Evolutionary conservation across 2,797 vertebrate species (phyloP).

Genomic region (Bufotes viridis): DNA sequence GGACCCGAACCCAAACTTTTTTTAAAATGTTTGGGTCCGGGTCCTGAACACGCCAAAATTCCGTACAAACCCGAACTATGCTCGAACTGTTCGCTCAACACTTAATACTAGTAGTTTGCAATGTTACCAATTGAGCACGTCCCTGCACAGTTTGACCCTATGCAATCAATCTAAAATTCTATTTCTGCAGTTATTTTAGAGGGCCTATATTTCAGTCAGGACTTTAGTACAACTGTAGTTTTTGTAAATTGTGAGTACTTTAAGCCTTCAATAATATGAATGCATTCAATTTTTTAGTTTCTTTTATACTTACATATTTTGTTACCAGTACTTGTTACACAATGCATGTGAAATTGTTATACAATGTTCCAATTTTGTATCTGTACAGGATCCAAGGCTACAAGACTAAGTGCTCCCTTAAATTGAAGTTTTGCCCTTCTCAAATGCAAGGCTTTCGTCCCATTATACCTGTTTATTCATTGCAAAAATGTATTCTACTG

Average conservation of each 20-base stretch:
- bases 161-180: background rate
- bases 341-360: background rate
- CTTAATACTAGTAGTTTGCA: no score
- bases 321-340: background rate
- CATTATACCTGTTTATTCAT: background rate
- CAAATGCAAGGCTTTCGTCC: background rate
- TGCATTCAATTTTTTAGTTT: background rate
- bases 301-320: background rate
- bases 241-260: background rate
- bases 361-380: background rate
- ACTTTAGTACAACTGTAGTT: background rate
- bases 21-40: no score
- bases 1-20: no score
- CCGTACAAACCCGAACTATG: no score
- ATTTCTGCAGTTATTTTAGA: background rate
- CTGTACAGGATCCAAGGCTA: background rate
- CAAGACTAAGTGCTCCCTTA: background rate
- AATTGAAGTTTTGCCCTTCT: background rate
- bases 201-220: background rate
- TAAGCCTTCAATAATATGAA: background rate
- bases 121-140: no score
- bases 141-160: no score
- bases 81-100: no score
- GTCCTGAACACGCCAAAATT: no score
- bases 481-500: background rate